A percentile compares a stretch with the other conserved stretches of the same genome.
These are phyloP conservation scores for Dryocosmus kuriphilus DNA, from an alignment of 2,888 invertebrate genomes.

Conservation along the genomic window DNA sequence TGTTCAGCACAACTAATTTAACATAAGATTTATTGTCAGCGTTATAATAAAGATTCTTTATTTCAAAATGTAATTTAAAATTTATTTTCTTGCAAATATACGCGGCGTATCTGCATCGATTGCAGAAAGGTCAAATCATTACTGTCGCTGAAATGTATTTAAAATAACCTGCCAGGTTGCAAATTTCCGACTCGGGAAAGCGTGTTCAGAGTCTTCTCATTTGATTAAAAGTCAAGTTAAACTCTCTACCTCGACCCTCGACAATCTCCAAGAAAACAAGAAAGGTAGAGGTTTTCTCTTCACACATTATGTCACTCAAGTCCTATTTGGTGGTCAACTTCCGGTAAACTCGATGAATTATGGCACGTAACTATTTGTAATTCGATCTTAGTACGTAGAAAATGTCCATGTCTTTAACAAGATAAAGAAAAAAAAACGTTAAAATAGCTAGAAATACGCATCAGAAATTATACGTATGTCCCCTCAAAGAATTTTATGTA, in stretches of 20 bases:
- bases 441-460: neutral
- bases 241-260: slow-evolving; percentile 21
- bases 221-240: too few species aligned
- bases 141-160: slow-evolving; percentile 43
- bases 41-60: neutral
- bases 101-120: slow-evolving; percentile 45
- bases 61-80: neutral
- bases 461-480: neutral
- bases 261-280: slow-evolving; percentile 7
- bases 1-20: too few species aligned
- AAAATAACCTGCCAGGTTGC: neutral
- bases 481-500: slow-evolving; percentile 3
- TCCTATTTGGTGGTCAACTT: slow-evolving; percentile 24
- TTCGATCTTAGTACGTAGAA: neutral
- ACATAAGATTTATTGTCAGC: neutral
- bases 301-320: neutral
- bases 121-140: slow-evolving; percentile 47
- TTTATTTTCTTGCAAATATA: neutral
- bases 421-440: neutral
- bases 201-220: neutral
- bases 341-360: neutral
- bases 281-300: slow-evolving; percentile 17
- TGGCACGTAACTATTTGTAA: neutral
- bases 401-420: neutral
- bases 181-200: neutral